A percentile compares a stretch with the other conserved stretches of the same genome.
phyloP scores from a whole-genome alignment of 1,140 invertebrate genomes.

The Goniozus legneri region DNA sequence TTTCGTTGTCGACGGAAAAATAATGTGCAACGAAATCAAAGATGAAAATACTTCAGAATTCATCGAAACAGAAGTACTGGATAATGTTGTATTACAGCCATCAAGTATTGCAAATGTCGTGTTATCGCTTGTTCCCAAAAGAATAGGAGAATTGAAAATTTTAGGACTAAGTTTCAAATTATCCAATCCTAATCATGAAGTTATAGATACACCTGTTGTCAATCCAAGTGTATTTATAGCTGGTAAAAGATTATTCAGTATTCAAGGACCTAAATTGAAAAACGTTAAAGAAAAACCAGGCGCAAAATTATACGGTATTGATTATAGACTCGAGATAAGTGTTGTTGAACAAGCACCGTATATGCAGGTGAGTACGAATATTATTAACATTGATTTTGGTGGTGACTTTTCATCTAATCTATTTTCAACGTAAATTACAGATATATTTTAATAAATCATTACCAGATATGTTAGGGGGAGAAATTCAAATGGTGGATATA shows the following conservation, averaged over 20 bases:
- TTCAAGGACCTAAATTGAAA: constrained; percentile 49
- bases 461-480: constrained; percentile 67
- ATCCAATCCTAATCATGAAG: constrained; percentile 37
- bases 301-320: constrained; percentile 48
- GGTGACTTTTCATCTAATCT: constrained; percentile 1
- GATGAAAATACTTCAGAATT: constrained; percentile 32
- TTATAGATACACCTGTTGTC: constrained; percentile 33
- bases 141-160: constrained; percentile 40
- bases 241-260: constrained; percentile 64
- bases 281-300: constrained; percentile 50
- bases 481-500: constrained; percentile 66
- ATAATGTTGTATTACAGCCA: constrained; percentile 45
- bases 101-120: constrained; percentile 44
- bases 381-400: neutral
- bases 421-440: constrained; percentile 43
- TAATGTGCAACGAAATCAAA: constrained; percentile 41
- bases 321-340: constrained; percentile 63
- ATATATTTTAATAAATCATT: constrained; percentile 68
- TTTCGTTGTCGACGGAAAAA: constrained; percentile 55
- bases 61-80: constrained; percentile 48
- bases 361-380: constrained; percentile 66
- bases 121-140: constrained; percentile 36
- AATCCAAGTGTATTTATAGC: constrained; percentile 50
- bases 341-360: constrained; percentile 68
- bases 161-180: constrained; percentile 42